Evolutionary conservation across 1,140 invertebrate genomes (phyloP), one percentile per base, ranked within the genome.

Genomic region (Maniola jurtina): DNA sequence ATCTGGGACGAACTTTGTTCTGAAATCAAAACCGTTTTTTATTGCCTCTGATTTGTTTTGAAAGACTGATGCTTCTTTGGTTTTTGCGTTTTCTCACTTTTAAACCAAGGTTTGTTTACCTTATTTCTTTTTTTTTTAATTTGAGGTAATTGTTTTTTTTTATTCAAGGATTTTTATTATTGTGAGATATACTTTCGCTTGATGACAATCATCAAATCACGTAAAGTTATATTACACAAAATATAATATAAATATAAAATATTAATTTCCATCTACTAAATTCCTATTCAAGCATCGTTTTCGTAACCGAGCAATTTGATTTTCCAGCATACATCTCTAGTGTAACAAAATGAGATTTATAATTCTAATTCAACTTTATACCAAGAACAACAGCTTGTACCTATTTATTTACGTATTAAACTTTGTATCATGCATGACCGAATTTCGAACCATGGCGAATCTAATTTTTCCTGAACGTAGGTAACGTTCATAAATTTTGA

Each of bases 1-100:
- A 79, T 80, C 70, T 76, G 71, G 45, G 63, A 67, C 61, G 61
- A 70, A 40, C 68, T 71, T 79, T 70, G 69, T 72, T 64, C 55
- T 34, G 54, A 48, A 48, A 68, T 68, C 48, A 66, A 59, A 50
- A 62, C 54, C 54, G 62, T 68, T 75, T 72, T 72, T 50, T 50
- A 70, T 70, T 70, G 63, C 57, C 50, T 64, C 58, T 57, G 63
- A 71, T 66, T 71, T 66, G 64, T 59, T 68, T 63, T 58, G 42
- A 45, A 45, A 4, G 35, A 48, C 66, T 61, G 58, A 42, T 52
- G 54, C 35, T 61, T n/a, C 48, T 50, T 50, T 16, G 2, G 5
- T 8, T 6, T 50, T 25, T 13, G 8, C 13, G 40, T 42, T 25
- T 50, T 16, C 10, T 0, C 14, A 5, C 5, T 50, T 50, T 6